Percentiles rank a stretch among this genome's conserved stretches.
Conservation (phyloP, 2,113 vertebrate species). For the Mustela lutreola region DNA sequence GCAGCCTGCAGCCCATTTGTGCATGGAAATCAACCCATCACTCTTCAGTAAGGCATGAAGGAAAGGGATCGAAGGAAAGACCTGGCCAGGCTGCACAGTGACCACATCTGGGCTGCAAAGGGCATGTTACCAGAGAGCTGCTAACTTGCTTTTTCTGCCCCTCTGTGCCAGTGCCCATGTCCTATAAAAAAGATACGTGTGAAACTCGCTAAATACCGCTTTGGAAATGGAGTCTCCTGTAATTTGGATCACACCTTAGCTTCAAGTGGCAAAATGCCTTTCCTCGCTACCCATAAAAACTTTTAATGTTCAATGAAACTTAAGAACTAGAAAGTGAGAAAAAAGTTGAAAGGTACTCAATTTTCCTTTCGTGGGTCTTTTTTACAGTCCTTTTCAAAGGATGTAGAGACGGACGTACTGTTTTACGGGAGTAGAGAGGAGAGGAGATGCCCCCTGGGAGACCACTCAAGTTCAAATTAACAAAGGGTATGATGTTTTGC, state of each 20-base stretch:
- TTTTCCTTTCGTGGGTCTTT: constrained; percentile 59
- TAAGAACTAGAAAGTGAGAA: constrained; percentile 22
- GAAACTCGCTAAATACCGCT: constrained; percentile 49
- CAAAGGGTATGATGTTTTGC: constrained; percentile 45
- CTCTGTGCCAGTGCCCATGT: background rate
- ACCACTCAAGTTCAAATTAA: constrained; percentile 54
- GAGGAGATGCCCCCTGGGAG: background rate
- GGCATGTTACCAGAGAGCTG: background rate
- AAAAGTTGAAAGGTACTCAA: background rate
- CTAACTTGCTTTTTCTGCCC: background rate
- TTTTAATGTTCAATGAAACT: constrained; percentile 68
- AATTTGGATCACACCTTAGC: background rate
- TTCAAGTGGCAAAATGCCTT: constrained; percentile 62
- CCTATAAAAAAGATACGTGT: background rate
- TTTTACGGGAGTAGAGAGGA: background rate
- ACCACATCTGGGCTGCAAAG: constrained; percentile 39
- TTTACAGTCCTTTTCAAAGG: constrained; percentile 68
- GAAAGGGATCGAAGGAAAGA: constrained; percentile 59
- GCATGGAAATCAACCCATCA: constrained; percentile 56
- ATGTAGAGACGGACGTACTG: background rate
- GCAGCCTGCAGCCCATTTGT: constrained; percentile 33
- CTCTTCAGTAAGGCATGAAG: constrained; percentile 58
- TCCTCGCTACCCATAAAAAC: background rate
- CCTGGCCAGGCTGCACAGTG: background rate
- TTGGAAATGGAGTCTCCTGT: constrained; percentile 12